Evolutionary conservation across 1,140 invertebrate genomes (phyloP), one percentile per base, ranked within the genome.

Genomic region (Laodelphax striatellus): DNA sequence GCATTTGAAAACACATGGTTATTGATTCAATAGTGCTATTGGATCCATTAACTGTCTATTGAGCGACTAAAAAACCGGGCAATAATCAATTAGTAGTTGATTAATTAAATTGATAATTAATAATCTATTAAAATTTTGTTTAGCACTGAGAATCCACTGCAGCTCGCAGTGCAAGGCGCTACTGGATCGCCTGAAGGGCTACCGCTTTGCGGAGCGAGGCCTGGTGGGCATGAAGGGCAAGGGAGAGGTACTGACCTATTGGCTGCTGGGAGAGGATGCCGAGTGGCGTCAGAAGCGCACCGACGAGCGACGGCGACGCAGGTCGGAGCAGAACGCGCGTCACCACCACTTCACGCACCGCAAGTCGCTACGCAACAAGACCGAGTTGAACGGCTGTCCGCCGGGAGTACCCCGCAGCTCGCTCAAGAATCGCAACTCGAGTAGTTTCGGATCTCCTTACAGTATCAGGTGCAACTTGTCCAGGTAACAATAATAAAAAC

Each of bases 181-280:
- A 2, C 74, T 95, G 10, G 83, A 88, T 58, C 79, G 82, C 58
- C 71, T 94, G 1, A 87, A 87, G 1, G 92, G 92, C 2, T 95
- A 93, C 72, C 71, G 81, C 34, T 64, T 88, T 6, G 75, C 83
- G 38, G 88, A 92, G 66, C 79, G 92, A 6, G 92, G 92, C 0
- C 63, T 88, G 1, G 82, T 94, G 1, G 74, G 80, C 0, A 87
- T 94, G 81, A 95, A 96, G 73, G 92, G 90, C 8, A 92, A 92
- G 72, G 87, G 87, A 0, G 84, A 90, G 28, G 83, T 89, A 66
- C 69, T 84, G 50, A 95, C 92, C 1, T 95, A 88, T 72, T 97
- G 91, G 90, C 69, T 97, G 24, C 71, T 84, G 10, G 88, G 87
- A 0, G 90, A 92, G 69, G 85, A 91, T 56, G 69, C 77, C 13